These are phyloP conservation scores for Magallana ariakensis DNA, from an alignment of 1,140 invertebrate species.

Conservation along the genomic window DNA sequence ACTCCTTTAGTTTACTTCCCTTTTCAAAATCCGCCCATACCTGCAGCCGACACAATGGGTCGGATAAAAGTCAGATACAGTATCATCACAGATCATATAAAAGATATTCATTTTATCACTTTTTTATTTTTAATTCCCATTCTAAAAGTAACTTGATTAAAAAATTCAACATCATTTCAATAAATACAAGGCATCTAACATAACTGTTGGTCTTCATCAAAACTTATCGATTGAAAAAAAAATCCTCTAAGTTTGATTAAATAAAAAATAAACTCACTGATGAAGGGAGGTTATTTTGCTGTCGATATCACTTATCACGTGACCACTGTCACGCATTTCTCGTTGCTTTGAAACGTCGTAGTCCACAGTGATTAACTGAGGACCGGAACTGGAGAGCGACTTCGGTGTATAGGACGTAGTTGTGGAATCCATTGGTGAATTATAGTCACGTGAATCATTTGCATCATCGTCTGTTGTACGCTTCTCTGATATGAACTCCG, in stretches of 20 bases:
- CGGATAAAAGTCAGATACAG: too few relatives aligned
- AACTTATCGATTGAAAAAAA: background rate
- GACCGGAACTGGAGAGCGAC: conserved; percentile 73
- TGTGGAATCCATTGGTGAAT: conserved; percentile 72
- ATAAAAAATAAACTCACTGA: conserved; percentile 30
- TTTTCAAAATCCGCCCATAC: too few relatives aligned
- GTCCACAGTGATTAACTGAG: conserved; percentile 47
- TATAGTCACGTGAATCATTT: conserved; percentile 36
- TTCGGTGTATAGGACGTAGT: conserved; percentile 74
- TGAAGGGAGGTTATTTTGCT: conserved; percentile 40
- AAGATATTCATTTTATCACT: too few relatives aligned
- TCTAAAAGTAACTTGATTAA: too few relatives aligned
- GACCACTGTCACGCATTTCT: conserved; percentile 50
- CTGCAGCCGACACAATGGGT: too few relatives aligned
- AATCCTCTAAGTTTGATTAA: conserved; percentile 45
- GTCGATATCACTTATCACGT: conserved; percentile 16
- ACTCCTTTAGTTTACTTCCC: too few relatives aligned
- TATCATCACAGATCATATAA: too few relatives aligned
- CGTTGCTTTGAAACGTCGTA: conserved; percentile 65
- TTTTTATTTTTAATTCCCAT: too few relatives aligned
- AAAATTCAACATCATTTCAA: too few relatives aligned
- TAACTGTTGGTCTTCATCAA: too few relatives aligned
- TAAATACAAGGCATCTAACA: too few relatives aligned
- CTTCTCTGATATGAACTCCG: conserved; percentile 13
- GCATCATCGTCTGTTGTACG: background rate